Percentiles rank a stretch among this genome's conserved stretches.
Conservation (phyloP, 2,113 vertebrate species). For the Triplophysa tibetana region DNA sequence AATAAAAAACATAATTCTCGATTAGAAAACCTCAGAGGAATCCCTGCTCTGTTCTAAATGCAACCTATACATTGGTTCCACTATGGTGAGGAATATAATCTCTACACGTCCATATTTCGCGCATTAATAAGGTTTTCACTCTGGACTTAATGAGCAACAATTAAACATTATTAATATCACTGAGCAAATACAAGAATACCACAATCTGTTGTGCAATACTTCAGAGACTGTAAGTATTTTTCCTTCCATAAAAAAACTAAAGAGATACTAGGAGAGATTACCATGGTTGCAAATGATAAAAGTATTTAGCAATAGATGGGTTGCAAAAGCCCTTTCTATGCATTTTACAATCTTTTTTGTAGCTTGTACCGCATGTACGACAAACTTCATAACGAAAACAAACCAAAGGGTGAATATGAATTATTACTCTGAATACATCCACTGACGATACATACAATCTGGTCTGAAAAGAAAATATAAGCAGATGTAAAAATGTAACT, state of each 20-base stretch:
- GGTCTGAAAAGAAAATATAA: not conserved
- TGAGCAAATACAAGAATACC: constrained; percentile 30
- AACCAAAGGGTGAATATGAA: not conserved
- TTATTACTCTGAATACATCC: constrained; percentile 1
- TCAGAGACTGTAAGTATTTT: constrained; percentile 6
- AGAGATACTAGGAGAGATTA: constrained; percentile 3
- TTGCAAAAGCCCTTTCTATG: constrained; percentile 12
- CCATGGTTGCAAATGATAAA: not conserved
- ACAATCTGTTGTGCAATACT: constrained; percentile 34
- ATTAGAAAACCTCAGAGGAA: constrained; percentile 15
- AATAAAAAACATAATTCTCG: not conserved
- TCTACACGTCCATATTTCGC: constrained; percentile 3
- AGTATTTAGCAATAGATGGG: not conserved
- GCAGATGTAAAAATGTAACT: not conserved
- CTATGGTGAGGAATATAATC: constrained; percentile 4
- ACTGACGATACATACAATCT: not conserved
- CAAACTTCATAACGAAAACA: constrained; percentile 9
- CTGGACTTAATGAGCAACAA: constrained; percentile 3
- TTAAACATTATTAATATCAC: constrained; percentile 14
- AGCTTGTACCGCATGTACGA: constrained; percentile 24
- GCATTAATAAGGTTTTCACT: constrained; percentile 8
- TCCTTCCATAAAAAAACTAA: not conserved
- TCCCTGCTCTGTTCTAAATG: not conserved
- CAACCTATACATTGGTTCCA: constrained; percentile 20
- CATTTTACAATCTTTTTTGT: constrained; percentile 25